Evolutionary conservation across 1,140 invertebrate species (phyloP), one percentile per base, ranked within the genome.

Genomic region (Delia radicum): DNA sequence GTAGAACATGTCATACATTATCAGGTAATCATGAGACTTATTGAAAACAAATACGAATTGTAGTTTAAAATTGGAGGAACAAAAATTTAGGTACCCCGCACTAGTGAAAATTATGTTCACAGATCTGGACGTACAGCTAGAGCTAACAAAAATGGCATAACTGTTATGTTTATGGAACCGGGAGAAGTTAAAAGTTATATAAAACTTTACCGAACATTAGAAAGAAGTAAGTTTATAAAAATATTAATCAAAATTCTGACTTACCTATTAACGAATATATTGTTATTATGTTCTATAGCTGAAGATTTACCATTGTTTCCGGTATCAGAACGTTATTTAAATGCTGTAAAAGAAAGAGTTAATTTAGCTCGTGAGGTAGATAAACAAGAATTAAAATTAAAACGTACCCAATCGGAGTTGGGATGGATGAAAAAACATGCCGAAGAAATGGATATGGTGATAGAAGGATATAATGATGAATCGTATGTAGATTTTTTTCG

Each of bases 1-100:
- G 92, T 99, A 2, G 91, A 98, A 79, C 95, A 98, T 86, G 97
- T 99, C 3, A 92, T 99, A 80, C 98, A 99, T 87, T 99, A 98
- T 88, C 97, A 99, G 88, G 83, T 85, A 18, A 24, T 28, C 46
- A n/a, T 75, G 10, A 62, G 12, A 28, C 7, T 37, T 21, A n/a
- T 27, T n/a, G n/a, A n/a, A 31, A 73, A n/a, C 15, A 12, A 15
- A 73, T 5, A 42, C 27, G 29, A 18, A 33, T 71, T 75, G 61
- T 76, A 63, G 28, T 55, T 3, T 26, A 15, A 46, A 46, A 18
- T 67, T 48, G 13, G 8, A 37, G 8, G 13, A 37, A 37, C 13
- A 10, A 10, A 13, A 37, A 10, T 71, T 62, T 46, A 77, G 76
- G 94, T 98, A 7, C 98, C 98, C 0, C 90, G 93, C 81, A 98